Percentiles rank a stretch among this genome's conserved stretches.
phyloP scores from a whole-genome alignment of 1,140 invertebrate species.

The Glossosoma conforme region DNA sequence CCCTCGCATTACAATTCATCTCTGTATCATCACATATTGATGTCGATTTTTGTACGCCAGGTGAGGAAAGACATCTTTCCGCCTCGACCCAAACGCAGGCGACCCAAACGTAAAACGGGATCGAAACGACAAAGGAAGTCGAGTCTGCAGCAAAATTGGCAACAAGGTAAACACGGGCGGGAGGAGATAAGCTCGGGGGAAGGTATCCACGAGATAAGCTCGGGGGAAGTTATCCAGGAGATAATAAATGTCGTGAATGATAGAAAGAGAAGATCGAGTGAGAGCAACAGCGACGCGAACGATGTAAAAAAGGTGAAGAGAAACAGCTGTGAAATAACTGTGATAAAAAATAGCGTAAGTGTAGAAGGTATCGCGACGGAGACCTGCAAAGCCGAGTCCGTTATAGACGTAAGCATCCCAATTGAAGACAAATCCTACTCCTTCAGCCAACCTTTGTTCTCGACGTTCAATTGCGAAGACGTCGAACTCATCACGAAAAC shows the following conservation, averaged over 20 bases:
- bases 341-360: constrained; percentile 22
- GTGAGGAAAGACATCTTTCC: constrained; percentile 60
- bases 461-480: constrained; percentile 4
- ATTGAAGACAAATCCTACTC: constrained; percentile 10
- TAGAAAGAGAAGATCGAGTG: constrained; percentile 16
- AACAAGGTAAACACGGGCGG: neutral
- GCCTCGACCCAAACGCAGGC: constrained; percentile 53
- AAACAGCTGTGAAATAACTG: constrained; percentile 15
- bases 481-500: constrained; percentile 18
- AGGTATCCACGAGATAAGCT: neutral
- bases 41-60: constrained; percentile 36
- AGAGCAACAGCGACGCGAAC: constrained; percentile 3
- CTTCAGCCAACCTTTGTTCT: constrained; percentile 26
- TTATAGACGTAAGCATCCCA: constrained; percentile 9
- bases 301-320: constrained; percentile 10
- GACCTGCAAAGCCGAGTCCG: constrained; percentile 8
- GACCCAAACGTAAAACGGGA: constrained; percentile 30
- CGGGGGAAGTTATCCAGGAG: neutral
- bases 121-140: constrained; percentile 16
- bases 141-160: neutral
- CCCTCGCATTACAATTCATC: too few species aligned
- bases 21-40: too few species aligned
- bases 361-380: constrained; percentile 19
- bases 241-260: neutral
- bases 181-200: neutral